Conservation (phyloP, 1,140 invertebrate species). For the Atta texana region DNA sequence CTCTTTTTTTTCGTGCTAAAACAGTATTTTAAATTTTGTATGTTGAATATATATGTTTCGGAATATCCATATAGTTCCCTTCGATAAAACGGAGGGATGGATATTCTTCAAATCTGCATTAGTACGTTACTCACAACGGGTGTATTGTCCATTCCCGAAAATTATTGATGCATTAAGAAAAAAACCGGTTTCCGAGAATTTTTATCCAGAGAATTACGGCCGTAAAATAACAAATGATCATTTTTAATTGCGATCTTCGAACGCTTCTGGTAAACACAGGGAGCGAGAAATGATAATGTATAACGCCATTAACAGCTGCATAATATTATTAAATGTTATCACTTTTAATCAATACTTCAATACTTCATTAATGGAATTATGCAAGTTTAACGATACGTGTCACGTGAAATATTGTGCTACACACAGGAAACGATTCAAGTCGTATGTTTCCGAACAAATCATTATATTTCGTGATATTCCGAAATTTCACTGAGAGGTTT, state of each 20-base stretch:
- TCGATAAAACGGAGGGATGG: conserved; percentile 48
- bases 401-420: conserved; percentile 23
- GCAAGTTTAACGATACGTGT: conserved; percentile 39
- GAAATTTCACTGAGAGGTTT: conserved; percentile 48
- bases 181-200: not conserved
- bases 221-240: conserved; percentile 6
- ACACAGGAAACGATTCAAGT: conserved; percentile 26
- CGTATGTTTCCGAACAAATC: conserved; percentile 39
- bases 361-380: conserved; percentile 54
- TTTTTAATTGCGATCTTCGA: conserved; percentile 28
- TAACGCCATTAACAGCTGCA: conserved; percentile 7
- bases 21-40: conserved; percentile 59
- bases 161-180: conserved; percentile 63
- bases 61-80: conserved; percentile 32
- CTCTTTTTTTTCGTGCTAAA: conserved; percentile 14
- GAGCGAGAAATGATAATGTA: not conserved
- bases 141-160: conserved; percentile 36
- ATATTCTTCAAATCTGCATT: conserved; percentile 41
- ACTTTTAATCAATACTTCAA: conserved; percentile 49
- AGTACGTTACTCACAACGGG: not conserved
- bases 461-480: conserved; percentile 58
- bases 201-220: not conserved
- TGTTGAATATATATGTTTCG: conserved; percentile 58
- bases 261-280: not conserved
- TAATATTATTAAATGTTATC: conserved; percentile 22